Base-by-base conservation (phyloP, 1,140 invertebrate genomes). In the Ceratina australensis region DNA sequence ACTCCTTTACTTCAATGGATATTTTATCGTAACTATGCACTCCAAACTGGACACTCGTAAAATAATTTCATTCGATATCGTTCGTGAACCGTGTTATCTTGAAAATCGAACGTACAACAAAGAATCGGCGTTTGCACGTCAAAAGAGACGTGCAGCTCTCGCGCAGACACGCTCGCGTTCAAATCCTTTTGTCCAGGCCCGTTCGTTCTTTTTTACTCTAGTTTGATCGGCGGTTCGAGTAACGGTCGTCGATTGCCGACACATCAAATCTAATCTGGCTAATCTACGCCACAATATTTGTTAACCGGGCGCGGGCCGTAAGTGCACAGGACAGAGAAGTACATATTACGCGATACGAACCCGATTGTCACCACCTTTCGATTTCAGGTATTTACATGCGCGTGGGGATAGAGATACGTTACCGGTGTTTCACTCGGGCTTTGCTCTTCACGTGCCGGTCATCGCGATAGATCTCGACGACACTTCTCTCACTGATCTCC, bases 211-310 rank as follows among this genome's bases (percentile, higher is more conserved):
- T n/a, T 42, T 42, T 10, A 10, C 2, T 42, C 33, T 10, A 42
- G 5, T 42, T 10, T 61, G 54, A 63, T 60, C 79, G 20, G 18
- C 26, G n/a, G 52, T 68, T 52, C 54, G 72, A 75, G 72, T 67
- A 83, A 57, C 50, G 13, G 12, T 24, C 33, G 52, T 56, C 69
- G 54, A 71, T 68, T 28, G 56, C 33, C 67, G 33, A 42, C 74
- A 68, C 79, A 64, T 59, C 47, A 80, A 76, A 85, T 72, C 81
- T 86, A 86, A 85, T 85, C 83, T 59, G 24, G n/a, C 80, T 82
- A 82, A 82, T 83, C 84, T 85, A 69, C 18, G 54, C 20, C 52
- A 33, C 5, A 26, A 20, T 84, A 76, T 82, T 56, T 74, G 3
- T 50, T 10, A 28, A 71, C 71, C 13, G 47, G 15, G 22, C 49